Conservation (phyloP, 2,797 vertebrate species). For the Cryptoprocta ferox region DNA sequence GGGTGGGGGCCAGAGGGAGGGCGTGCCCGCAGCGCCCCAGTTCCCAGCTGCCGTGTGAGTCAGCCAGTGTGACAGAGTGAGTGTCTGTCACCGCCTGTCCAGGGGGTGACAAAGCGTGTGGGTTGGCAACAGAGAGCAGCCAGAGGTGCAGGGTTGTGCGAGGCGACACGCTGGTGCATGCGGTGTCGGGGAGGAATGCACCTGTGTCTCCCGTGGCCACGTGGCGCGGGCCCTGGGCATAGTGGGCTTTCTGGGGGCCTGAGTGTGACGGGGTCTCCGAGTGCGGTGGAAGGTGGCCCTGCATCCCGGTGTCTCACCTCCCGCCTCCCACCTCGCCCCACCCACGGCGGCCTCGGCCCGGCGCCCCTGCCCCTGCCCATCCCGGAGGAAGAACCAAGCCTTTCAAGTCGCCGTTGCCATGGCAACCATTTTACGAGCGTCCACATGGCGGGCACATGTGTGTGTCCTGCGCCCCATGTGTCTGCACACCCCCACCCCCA, state of each 20-base stretch:
- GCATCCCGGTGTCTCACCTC: neutral
- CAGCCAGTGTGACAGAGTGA: neutral
- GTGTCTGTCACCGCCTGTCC: neutral
- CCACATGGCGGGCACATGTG: conserved; percentile 83
- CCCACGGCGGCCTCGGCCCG: neutral
- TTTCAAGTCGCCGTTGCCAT: conserved; percentile 76
- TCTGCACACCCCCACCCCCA: conserved; percentile 13
- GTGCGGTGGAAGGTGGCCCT: neutral
- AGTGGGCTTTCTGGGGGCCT: neutral
- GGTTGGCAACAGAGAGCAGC: neutral
- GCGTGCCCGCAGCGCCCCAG: neutral
- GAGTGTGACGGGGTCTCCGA: neutral
- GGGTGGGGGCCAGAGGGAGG: neutral
- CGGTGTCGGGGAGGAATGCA: neutral
- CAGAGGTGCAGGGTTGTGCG: neutral
- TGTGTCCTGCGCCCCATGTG: conserved; percentile 57
- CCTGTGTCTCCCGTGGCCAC: neutral
- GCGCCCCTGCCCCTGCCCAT: too few relatives aligned
- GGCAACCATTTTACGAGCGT: conserved; percentile 75
- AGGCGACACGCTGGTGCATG: neutral
- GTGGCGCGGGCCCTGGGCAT: neutral
- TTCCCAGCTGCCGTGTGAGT: neutral
- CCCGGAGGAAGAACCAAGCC: conserved; percentile 49
- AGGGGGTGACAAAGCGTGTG: neutral
- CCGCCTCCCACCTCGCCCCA: neutral